Percentiles rank a stretch among this genome's conserved stretches.
These are phyloP conservation scores for Hippoglossus hippoglossus DNA, from an alignment of 2,797 vertebrate genomes.

Conservation along the genomic window DNA sequence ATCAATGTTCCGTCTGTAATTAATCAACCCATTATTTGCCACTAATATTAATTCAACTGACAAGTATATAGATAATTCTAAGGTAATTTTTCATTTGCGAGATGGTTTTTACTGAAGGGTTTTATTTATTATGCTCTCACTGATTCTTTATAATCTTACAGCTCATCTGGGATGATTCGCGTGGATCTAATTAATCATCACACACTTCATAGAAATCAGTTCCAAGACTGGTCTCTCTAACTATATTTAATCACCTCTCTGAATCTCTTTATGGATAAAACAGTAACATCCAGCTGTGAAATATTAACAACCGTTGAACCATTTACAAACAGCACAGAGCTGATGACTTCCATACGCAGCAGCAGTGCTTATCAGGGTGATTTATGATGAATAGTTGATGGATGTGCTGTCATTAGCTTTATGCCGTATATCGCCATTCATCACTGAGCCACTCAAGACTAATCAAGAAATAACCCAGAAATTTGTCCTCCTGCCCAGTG, in stretches of 20 bases:
- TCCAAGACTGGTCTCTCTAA: not conserved
- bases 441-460: constrained; percentile 49
- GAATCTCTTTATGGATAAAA: constrained; percentile 11
- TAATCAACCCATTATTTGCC: not conserved
- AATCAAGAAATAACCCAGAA: constrained; percentile 63
- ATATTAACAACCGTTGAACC: constrained; percentile 4
- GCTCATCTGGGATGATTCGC: not conserved
- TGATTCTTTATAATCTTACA: not conserved
- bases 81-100: too few species aligned
- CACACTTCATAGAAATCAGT: not conserved
- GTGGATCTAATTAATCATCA: constrained; percentile 1
- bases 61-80: too few species aligned
- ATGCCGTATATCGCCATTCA: constrained; percentile 37
- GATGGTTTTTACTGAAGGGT: too few species aligned
- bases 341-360: constrained; percentile 22
- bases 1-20: not conserved
- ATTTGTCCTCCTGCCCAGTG: constrained; percentile 6
- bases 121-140: not conserved
- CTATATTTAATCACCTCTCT: not conserved
- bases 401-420: constrained; percentile 40
- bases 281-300: not conserved
- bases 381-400: constrained; percentile 48
- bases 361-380: constrained; percentile 29
- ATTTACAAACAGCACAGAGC: constrained; percentile 1
- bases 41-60: not conserved